Percentiles rank a stretch among this genome's conserved stretches.
Conservation (phyloP, 2,113 vertebrate genomes). For the Pleuronectes platessa region DNA sequence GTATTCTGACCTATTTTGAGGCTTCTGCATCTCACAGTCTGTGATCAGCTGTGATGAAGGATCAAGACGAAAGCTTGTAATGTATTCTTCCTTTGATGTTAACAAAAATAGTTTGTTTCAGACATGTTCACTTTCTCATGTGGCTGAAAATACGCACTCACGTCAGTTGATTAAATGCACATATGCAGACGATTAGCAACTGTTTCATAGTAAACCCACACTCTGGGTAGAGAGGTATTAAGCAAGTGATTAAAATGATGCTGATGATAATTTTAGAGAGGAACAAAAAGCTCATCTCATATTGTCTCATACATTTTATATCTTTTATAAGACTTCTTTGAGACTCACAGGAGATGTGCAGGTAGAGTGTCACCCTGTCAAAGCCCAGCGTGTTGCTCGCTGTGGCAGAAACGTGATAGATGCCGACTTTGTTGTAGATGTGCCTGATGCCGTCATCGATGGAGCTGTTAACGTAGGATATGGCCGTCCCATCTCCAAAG, state of each 20-base stretch:
- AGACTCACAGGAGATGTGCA: constrained; percentile 90
- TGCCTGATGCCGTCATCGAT: constrained; percentile 93
- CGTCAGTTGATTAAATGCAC: not conserved
- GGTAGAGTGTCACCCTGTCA: constrained; percentile 89
- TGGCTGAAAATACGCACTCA: not conserved
- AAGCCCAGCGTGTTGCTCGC: constrained; percentile 91
- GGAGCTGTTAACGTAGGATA: constrained; percentile 91
- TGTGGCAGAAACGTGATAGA: constrained; percentile 89
- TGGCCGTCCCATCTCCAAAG: constrained; percentile 90
- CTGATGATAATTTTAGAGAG: not conserved
- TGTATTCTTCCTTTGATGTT: not conserved
- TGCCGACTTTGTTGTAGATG: constrained; percentile 89
- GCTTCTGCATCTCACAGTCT: not conserved
- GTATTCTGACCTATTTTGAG: constrained; percentile 20
- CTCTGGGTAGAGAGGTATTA: not conserved
- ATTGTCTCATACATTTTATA: no score
- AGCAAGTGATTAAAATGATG: not conserved
- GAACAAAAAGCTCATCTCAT: no score
- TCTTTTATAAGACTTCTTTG: no score
- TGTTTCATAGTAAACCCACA: not conserved
- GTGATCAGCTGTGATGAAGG: not conserved
- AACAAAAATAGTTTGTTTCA: not conserved
- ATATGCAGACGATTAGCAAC: not conserved
- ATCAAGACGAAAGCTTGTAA: not conserved
- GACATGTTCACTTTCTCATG: not conserved